A percentile compares a stretch with the other conserved stretches of the same genome.
Conservation (phyloP, 2,113 vertebrate species). For the Salminus brasiliensis region DNA sequence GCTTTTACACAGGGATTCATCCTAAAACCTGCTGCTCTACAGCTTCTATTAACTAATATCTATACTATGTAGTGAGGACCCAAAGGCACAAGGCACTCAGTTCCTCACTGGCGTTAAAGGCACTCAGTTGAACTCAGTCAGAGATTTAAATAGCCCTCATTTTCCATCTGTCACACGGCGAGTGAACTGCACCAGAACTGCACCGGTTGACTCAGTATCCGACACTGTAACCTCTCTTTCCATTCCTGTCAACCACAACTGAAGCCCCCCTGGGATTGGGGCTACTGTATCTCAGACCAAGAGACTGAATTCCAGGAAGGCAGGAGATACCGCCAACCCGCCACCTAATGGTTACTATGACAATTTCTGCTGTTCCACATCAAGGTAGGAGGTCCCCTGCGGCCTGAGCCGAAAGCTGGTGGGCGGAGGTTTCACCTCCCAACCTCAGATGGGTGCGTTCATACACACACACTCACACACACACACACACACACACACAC, state of each 20-base stretch:
- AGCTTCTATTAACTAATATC: no score
- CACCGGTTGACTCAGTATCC: slow-evolving; percentile 23
- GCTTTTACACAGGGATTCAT: no score
- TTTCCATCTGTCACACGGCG: neutral
- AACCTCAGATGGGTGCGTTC: slow-evolving; percentile 10
- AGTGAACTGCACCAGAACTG: neutral
- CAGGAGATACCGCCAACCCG: slow-evolving; percentile 1
- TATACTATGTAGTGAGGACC: no score
- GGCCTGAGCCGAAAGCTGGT: slow-evolving; percentile 27
- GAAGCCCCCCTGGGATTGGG: slow-evolving; percentile 28
- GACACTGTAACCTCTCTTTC: slow-evolving; percentile 30
- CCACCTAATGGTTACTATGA: slow-evolving; percentile 45
- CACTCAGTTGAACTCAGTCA: no score
- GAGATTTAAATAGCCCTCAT: neutral
- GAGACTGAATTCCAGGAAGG: slow-evolving; percentile 46
- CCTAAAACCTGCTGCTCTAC: no score
- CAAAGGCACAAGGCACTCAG: no score
- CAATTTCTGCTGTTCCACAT: slow-evolving; percentile 45
- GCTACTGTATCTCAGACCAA: slow-evolving; percentile 26
- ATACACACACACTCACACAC: neutral
- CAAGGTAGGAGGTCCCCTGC: slow-evolving; percentile 36
- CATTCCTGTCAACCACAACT: slow-evolving; percentile 27
- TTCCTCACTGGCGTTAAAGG: no score
- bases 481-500: neutral
- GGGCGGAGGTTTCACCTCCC: slow-evolving; percentile 20